These are phyloP conservation scores for Apodemus speciosus DNA, from an alignment of 2,113 vertebrate genomes.

Conservation along the genomic window DNA sequence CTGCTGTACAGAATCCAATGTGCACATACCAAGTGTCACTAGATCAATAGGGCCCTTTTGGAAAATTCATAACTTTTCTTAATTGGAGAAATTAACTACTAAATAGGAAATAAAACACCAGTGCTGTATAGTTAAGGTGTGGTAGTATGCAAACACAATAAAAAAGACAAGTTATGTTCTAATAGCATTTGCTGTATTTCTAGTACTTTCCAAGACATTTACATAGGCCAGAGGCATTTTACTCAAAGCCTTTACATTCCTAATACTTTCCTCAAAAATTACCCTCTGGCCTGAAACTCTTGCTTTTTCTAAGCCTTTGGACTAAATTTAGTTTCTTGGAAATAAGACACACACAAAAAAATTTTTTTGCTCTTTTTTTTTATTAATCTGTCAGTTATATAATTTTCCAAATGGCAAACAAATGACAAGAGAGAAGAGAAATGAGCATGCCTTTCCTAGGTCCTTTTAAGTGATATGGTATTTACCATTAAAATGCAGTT, in stretches of 20 bases:
- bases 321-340: constrained; percentile 73
- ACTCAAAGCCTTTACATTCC: constrained; percentile 61
- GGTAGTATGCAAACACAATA: constrained; percentile 42
- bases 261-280: constrained; percentile 62
- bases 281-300: constrained; percentile 63
- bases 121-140: neutral
- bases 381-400: constrained; percentile 48
- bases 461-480: neutral
- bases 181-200: constrained; percentile 42
- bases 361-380: neutral
- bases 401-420: constrained; percentile 68
- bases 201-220: constrained; percentile 40
- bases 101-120: constrained; percentile 54
- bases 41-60: constrained; percentile 21
- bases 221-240: constrained; percentile 62
- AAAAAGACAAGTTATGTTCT: constrained; percentile 63
- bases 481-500: constrained; percentile 59
- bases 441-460: neutral
- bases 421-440: constrained; percentile 48
- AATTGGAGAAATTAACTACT: constrained; percentile 58
- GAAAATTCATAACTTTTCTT: constrained; percentile 37
- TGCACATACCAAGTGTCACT: accelerated
- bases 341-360: constrained; percentile 48
- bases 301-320: constrained; percentile 62
- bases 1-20: neutral